Conservation (phyloP, 2,888 invertebrate species). For the Anarsia innoxiella region DNA sequence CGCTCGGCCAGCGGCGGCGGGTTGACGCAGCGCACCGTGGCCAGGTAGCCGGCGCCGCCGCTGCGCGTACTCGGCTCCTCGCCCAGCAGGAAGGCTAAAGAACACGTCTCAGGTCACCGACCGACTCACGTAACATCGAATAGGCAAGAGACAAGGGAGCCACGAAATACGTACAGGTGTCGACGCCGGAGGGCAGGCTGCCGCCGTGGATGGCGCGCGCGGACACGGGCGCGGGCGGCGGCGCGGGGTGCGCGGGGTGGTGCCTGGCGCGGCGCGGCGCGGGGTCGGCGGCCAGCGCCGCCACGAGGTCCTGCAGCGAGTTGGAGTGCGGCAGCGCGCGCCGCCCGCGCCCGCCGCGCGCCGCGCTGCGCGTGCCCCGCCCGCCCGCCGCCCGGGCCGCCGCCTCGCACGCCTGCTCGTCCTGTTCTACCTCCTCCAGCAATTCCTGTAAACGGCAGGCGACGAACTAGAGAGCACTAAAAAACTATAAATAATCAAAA, state of each 20-base stretch:
- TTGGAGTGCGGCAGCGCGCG: constrained; percentile 71
- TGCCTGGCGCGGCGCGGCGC: constrained; percentile 38
- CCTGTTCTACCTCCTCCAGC: constrained; percentile 84
- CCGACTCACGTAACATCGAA: no score
- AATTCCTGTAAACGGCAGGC: constrained; percentile 81
- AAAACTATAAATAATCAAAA: no score
- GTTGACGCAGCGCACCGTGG: constrained; percentile 70
- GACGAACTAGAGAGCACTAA: no score
- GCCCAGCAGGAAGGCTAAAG: constrained; percentile 56
- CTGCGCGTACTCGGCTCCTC: constrained; percentile 51
- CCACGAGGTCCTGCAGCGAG: constrained; percentile 74
- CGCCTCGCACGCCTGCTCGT: constrained; percentile 77
- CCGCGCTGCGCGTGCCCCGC: constrained; percentile 56
- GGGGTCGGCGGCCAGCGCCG: constrained; percentile 61
- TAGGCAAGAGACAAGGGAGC: no score
- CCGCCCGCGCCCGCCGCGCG: constrained; percentile 31
- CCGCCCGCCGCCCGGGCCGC: constrained; percentile 60
- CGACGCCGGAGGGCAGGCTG: constrained; percentile 66
- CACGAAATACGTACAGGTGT: constrained; percentile 59
- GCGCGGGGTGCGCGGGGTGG: constrained; percentile 33
- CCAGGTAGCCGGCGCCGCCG: constrained; percentile 58
- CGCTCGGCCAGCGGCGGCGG: constrained; percentile 66
- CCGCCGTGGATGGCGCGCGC: constrained; percentile 64
- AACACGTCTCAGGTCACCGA: no score
- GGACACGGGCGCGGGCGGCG: constrained; percentile 43